phyloP scores from a whole-genome alignment of 1,140 invertebrate species.

The Leptinotarsa lineolata region DNA sequence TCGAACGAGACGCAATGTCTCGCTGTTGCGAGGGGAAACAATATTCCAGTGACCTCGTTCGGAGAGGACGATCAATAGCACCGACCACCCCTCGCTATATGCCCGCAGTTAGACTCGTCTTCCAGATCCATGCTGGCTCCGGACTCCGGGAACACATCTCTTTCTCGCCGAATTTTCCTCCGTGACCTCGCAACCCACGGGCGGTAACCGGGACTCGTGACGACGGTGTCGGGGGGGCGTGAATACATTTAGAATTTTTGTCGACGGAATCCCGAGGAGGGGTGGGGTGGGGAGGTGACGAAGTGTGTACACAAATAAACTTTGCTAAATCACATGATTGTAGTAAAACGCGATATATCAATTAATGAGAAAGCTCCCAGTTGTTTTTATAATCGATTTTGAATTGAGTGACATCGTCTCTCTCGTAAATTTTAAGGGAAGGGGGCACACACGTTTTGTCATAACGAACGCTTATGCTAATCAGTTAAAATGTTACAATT shows the following conservation, averaged over 20 bases:
- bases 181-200: slow-evolving; percentile 6
- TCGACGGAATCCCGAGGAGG: too few relatives aligned
- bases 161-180: slow-evolving; percentile 2
- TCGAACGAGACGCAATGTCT: slow-evolving; percentile 8
- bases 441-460: too few relatives aligned
- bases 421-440: too few relatives aligned
- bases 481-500: too few relatives aligned
- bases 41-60: slow-evolving; percentile 23
- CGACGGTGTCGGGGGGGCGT: neutral
- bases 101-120: neutral
- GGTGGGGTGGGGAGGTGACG: too few relatives aligned
- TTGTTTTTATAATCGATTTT: too few relatives aligned
- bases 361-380: too few relatives aligned
- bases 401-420: too few relatives aligned
- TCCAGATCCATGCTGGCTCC: slow-evolving; percentile 9
- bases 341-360: too few relatives aligned
- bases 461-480: too few relatives aligned
- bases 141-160: slow-evolving; percentile 9
- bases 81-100: neutral
- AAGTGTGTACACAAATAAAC: too few relatives aligned
- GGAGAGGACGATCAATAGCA: slow-evolving; percentile 6
- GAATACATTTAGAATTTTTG: neutral
- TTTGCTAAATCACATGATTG: too few relatives aligned
- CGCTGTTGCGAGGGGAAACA: slow-evolving; percentile 22
- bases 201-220: neutral